Conservation (phyloP, 1,140 invertebrate genomes). For the Drosophila albomicans region DNA sequence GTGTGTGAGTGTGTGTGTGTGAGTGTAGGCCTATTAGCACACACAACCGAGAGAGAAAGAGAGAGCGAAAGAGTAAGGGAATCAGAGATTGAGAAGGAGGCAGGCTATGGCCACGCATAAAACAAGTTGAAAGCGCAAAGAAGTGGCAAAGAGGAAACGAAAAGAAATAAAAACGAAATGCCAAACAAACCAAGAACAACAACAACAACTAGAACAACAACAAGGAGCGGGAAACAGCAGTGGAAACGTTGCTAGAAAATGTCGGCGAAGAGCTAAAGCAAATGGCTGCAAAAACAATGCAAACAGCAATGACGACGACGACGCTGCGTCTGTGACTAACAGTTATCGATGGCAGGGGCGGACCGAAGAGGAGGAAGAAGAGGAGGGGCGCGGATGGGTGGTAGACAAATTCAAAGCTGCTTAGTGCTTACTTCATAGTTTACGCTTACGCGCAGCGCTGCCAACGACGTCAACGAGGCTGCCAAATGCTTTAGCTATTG, state of each 20-base stretch:
- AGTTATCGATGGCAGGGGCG: conserved; percentile 44
- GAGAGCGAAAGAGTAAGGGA: background rate
- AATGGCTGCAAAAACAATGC: conserved; percentile 72
- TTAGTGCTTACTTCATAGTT: conserved; percentile 81
- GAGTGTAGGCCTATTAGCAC: conserved; percentile 29
- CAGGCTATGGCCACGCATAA: conserved; percentile 55
- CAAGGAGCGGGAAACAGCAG: conserved; percentile 25
- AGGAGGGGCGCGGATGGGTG: too few relatives aligned
- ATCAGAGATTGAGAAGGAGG: conserved; percentile 21
- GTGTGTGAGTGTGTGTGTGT: conserved; percentile 11
- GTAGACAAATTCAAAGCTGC: conserved; percentile 74
- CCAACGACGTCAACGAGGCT: conserved; percentile 54
- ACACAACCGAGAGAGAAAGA: background rate
- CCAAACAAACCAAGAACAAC: conserved; percentile 68
- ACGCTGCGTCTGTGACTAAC: conserved; percentile 79
- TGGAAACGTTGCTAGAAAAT: conserved; percentile 20
- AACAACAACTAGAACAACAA: conserved; percentile 38
- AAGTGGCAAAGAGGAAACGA: conserved; percentile 54
- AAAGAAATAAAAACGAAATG: conserved; percentile 74
- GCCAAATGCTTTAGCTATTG: conserved; percentile 78
- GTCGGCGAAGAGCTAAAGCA: conserved; percentile 27
- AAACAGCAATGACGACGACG: conserved; percentile 59
- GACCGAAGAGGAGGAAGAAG: background rate
- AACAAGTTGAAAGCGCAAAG: conserved; percentile 37
- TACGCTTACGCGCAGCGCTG: conserved; percentile 54